Evolutionary conservation across 1,140 invertebrate species (phyloP).

Genomic region (Habropoda laboriosa): DNA sequence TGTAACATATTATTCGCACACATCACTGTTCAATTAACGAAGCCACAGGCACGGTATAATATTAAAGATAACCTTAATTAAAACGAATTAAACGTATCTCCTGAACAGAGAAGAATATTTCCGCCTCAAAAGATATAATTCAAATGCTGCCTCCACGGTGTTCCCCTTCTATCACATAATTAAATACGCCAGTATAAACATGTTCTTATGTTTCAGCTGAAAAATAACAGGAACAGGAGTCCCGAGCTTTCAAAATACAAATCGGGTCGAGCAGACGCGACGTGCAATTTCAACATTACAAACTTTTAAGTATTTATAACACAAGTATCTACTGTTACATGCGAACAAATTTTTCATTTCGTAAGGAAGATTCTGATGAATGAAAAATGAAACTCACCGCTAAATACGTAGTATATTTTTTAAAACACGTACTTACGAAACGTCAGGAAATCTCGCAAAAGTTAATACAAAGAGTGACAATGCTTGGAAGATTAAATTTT

Average conservation of each 20-base stretch:
- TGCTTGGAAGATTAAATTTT: too few relatives aligned
- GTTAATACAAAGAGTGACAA: too few relatives aligned
- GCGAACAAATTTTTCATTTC: too few relatives aligned
- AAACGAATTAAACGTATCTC: slow-evolving; percentile 29
- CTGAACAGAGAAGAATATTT: slow-evolving; percentile 10
- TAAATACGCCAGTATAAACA: slow-evolving; percentile 16
- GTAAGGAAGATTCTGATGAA: too few relatives aligned
- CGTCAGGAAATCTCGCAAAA: too few relatives aligned
- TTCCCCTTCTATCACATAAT: not conserved
- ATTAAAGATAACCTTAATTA: slow-evolving; percentile 1
- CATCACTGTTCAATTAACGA: slow-evolving; percentile 2
- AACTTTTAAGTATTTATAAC: slow-evolving; percentile 1
- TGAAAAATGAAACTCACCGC: too few relatives aligned
- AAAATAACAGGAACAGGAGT: slow-evolving; percentile 3
- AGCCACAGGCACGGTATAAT: not conserved
- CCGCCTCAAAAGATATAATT: slow-evolving; percentile 12
- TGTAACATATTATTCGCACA: not conserved
- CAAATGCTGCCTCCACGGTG: not conserved
- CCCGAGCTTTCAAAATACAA: slow-evolving; percentile 2
- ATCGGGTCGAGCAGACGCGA: not conserved
- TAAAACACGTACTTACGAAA: too few relatives aligned
- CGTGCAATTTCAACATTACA: not conserved
- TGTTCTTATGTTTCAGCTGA: slow-evolving; percentile 14
- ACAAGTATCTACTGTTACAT: too few relatives aligned
- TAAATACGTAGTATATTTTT: too few relatives aligned